Conservation (phyloP, 2,113 vertebrate species). For the Odobenus rosmarus region DNA sequence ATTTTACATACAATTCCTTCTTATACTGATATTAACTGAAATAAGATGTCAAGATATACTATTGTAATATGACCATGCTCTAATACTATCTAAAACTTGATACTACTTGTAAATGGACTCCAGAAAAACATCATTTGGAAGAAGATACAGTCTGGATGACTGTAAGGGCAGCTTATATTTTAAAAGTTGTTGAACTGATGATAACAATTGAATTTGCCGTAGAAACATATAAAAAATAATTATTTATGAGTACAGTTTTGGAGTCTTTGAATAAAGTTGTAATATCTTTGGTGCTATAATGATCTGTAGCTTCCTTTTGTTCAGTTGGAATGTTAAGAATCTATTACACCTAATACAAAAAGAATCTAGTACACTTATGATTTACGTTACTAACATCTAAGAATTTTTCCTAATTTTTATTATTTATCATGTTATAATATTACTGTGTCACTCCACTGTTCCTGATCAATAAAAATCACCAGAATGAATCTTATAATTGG, state of each 20-base stretch:
- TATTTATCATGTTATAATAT: not conserved
- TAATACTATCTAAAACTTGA: not conserved
- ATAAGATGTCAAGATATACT: not conserved
- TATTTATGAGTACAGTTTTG: not conserved
- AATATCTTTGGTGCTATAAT: not conserved
- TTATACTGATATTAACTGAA: conserved; percentile 25
- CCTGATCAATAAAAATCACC: not conserved
- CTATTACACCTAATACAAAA: not conserved
- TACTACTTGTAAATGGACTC: conserved; percentile 37
- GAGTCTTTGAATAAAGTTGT: not conserved
- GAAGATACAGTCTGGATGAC: not conserved
- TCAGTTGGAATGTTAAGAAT: not conserved
- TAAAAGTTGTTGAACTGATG: conserved; percentile 28
- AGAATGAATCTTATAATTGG: not conserved
- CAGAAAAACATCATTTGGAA: not conserved
- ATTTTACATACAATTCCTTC: not conserved
- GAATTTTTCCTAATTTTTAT: not conserved
- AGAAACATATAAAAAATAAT: not conserved
- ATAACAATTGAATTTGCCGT: not conserved
- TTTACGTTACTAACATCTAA: not conserved
- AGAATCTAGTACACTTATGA: not conserved
- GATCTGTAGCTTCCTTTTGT: not conserved
- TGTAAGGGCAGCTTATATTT: not conserved
- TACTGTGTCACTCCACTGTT: not conserved
- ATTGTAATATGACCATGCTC: not conserved